phyloP scores from a whole-genome alignment of 2,113 vertebrate genomes.

The Eublepharis macularius region DNA sequence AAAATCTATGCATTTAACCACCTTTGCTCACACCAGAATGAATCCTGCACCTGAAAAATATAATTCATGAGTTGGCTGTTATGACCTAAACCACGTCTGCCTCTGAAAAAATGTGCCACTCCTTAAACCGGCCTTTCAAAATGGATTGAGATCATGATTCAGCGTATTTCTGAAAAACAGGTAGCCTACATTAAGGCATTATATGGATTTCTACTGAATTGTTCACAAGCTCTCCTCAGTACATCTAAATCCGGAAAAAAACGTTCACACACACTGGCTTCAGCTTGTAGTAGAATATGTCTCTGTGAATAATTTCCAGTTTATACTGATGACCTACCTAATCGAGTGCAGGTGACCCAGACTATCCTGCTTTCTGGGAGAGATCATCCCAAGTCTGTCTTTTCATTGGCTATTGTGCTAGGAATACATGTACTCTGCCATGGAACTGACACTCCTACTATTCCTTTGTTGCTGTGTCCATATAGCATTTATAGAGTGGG shows the following conservation, averaged over 20 bases:
- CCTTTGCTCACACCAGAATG: background rate
- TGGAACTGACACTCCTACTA: too few species aligned
- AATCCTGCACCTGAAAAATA: background rate
- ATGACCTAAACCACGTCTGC: too few species aligned
- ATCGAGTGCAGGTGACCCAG: background rate
- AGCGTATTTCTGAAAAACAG: background rate
- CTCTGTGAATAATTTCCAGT: background rate
- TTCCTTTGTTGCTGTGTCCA: too few species aligned
- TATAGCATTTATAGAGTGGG: too few species aligned
- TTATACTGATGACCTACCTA: background rate
- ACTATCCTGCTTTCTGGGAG: too few species aligned
- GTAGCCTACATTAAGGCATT: background rate
- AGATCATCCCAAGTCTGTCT: too few species aligned
- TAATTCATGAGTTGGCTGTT: too few species aligned
- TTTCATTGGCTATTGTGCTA: too few species aligned
- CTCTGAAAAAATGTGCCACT: too few species aligned
- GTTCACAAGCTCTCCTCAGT: background rate
- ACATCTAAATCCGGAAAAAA: background rate
- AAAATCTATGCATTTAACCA: too few species aligned
- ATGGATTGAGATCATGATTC: background rate
- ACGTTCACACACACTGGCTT: too few species aligned
- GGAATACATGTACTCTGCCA: too few species aligned
- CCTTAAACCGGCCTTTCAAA: background rate
- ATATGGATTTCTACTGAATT: background rate
- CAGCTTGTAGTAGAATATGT: background rate